Conservation (phyloP, 1,140 invertebrate genomes). For the Neodiprion pinetum region DNA sequence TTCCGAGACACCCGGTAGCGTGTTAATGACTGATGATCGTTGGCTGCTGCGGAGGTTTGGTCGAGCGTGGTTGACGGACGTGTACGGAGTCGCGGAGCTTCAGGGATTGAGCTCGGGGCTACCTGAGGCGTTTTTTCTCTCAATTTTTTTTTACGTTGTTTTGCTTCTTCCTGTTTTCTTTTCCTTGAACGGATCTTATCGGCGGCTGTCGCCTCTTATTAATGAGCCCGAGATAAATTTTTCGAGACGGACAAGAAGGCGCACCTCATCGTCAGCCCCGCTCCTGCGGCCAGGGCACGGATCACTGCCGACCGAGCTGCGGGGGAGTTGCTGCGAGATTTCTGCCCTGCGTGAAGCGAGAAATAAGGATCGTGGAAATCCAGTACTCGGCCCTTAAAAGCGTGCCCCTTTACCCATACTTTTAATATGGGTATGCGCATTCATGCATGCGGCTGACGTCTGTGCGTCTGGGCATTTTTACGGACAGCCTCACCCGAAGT, state of each 20-base stretch:
- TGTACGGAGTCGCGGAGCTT: not conserved
- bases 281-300: not conserved
- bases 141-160: not conserved
- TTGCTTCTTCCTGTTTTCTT: not conserved
- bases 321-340: too few relatives aligned
- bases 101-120: not conserved
- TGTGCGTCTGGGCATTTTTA: too few relatives aligned
- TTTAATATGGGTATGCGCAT: too few relatives aligned
- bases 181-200: slow-evolving; percentile 30
- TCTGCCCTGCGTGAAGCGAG: too few relatives aligned
- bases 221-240: slow-evolving; percentile 43
- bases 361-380: too few relatives aligned
- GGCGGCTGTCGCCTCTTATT: slow-evolving; percentile 44
- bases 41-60: not conserved
- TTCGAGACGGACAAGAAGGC: slow-evolving; percentile 17
- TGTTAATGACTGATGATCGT: slow-evolving; percentile 14
- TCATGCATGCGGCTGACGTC: too few relatives aligned
- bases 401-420: too few relatives aligned
- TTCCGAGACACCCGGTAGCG: slow-evolving; percentile 20
- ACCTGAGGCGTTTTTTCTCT: not conserved
- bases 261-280: not conserved
- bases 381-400: too few relatives aligned
- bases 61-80: not conserved
- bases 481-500: too few relatives aligned
- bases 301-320: too few relatives aligned